A percentile compares a stretch with the other conserved stretches of the same genome.
Conservation (phyloP, 2,888 invertebrate species). For the Hirtodrosophila confusa region DNA sequence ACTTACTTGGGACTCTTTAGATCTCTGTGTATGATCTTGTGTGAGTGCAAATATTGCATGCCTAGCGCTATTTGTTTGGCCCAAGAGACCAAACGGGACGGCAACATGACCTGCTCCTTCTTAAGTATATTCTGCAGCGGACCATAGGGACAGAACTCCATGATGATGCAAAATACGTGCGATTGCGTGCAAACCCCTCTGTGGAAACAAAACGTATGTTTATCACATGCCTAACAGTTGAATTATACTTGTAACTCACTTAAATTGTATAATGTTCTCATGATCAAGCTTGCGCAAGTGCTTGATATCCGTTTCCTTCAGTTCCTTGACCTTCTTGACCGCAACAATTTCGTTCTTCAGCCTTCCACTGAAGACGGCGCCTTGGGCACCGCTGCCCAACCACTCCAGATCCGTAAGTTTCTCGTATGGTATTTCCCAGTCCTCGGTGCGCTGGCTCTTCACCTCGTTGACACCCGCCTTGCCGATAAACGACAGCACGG, state of each 20-base stretch:
- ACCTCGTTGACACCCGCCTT: slow-evolving; percentile 90
- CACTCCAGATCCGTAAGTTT: slow-evolving; percentile 93
- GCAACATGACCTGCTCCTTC: slow-evolving; percentile 92
- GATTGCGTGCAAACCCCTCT: slow-evolving; percentile 97
- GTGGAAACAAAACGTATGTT: slow-evolving; percentile 62
- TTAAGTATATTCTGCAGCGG: slow-evolving; percentile 95
- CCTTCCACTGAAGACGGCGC: slow-evolving; percentile 95
- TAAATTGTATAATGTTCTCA: slow-evolving; percentile 94
- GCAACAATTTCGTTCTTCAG: slow-evolving; percentile 94
- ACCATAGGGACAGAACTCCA: slow-evolving; percentile 99
- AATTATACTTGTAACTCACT: slow-evolving; percentile 72
- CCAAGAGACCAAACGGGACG: slow-evolving; percentile 95
- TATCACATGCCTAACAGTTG: not conserved
- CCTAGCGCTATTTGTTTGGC: slow-evolving; percentile 97
- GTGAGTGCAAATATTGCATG: slow-evolving; percentile 97
- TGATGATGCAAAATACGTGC: slow-evolving; percentile 96
- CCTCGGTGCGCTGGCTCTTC: slow-evolving; percentile 87
- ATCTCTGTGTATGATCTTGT: slow-evolving; percentile 99
- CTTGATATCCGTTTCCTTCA: slow-evolving; percentile 96
- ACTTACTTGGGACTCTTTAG: slow-evolving; percentile 99
- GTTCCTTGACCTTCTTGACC: slow-evolving; percentile 97
- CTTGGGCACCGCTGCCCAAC: slow-evolving; percentile 98
- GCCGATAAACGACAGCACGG: slow-evolving; percentile 93
- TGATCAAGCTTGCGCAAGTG: slow-evolving; percentile 96
- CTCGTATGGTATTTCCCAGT: slow-evolving; percentile 98